phyloP scores from a whole-genome alignment of 2,888 invertebrate species.

The Microchrysa polita region DNA sequence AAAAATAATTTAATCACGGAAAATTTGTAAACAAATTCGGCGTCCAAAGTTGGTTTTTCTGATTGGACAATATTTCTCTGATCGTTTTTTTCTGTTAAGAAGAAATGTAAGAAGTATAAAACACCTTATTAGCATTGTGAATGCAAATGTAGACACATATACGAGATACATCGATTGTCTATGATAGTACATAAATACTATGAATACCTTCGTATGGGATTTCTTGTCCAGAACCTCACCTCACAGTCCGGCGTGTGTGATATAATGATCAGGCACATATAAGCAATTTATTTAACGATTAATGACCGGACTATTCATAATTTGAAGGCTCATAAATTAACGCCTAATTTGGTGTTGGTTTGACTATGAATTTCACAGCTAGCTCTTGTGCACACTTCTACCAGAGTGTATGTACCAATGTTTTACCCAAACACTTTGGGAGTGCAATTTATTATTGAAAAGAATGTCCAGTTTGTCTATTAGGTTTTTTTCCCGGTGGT shows the following conservation, averaged over 20 bases:
- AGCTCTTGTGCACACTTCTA: neutral
- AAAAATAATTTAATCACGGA: slow-evolving; percentile 12
- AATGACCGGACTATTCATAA: slow-evolving; percentile 6
- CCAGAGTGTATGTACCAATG: neutral
- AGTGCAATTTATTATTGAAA: slow-evolving; percentile 8
- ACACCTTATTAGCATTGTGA: slow-evolving; percentile 16
- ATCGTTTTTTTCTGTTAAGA: neutral
- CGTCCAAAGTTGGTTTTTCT: slow-evolving; percentile 9
- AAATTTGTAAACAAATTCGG: slow-evolving; percentile 14
- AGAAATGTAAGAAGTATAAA: slow-evolving; percentile 9
- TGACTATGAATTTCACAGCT: slow-evolving; percentile 15
- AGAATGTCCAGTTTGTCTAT: too few species aligned
- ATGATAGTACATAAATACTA: too few species aligned
- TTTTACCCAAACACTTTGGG: too few species aligned
- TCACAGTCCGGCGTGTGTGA: neutral
- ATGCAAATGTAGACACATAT: neutral
- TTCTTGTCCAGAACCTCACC: too few species aligned
- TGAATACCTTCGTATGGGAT: too few species aligned
- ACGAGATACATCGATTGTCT: too few species aligned
- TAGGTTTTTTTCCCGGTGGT: too few species aligned
- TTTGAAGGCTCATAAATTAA: slow-evolving; percentile 21
- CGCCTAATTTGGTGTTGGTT: slow-evolving; percentile 17
- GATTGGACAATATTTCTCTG: slow-evolving; percentile 10
- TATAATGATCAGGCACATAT: neutral
- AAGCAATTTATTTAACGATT: slow-evolving; percentile 1